Conservation (phyloP, 2,888 invertebrate genomes). For the Melanophora roralis region DNA sequence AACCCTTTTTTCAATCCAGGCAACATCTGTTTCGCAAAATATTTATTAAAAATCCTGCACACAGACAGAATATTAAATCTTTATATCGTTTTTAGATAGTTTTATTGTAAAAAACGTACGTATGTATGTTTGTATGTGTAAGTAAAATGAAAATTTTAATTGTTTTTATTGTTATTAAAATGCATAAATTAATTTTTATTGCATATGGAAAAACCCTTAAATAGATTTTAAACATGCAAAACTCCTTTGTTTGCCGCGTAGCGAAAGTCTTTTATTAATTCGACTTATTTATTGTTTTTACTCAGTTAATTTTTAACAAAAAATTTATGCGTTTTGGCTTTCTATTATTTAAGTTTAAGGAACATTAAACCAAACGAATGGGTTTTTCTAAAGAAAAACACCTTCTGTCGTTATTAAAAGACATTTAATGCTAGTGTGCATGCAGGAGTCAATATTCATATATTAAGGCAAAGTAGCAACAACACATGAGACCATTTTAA, state of each 20-base stretch:
- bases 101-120: slow-evolving; percentile 23
- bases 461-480: slow-evolving; percentile 32
- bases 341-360: slow-evolving; percentile 24
- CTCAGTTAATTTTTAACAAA: slow-evolving; percentile 35
- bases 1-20: slow-evolving; percentile 31
- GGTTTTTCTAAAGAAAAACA: slow-evolving; percentile 45
- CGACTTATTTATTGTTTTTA: background rate
- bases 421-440: slow-evolving; percentile 38
- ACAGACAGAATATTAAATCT: slow-evolving; percentile 9
- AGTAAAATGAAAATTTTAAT: slow-evolving; percentile 65
- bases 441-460: slow-evolving; percentile 31
- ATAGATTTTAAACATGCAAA: slow-evolving; percentile 57
- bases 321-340: slow-evolving; percentile 33
- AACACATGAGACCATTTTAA: slow-evolving; percentile 58
- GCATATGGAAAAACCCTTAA: slow-evolving; percentile 23
- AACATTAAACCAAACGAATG: slow-evolving; percentile 46
- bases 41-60: slow-evolving; percentile 25
- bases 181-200: slow-evolving; percentile 71
- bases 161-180: slow-evolving; percentile 72
- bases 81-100: slow-evolving; percentile 34
- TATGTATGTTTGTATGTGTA: background rate
- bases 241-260: slow-evolving; percentile 28
- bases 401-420: slow-evolving; percentile 54
- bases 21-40: slow-evolving; percentile 41
- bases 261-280: background rate